phyloP scores from a whole-genome alignment of 1,140 invertebrate species.

The Drosophila busckii region DNA sequence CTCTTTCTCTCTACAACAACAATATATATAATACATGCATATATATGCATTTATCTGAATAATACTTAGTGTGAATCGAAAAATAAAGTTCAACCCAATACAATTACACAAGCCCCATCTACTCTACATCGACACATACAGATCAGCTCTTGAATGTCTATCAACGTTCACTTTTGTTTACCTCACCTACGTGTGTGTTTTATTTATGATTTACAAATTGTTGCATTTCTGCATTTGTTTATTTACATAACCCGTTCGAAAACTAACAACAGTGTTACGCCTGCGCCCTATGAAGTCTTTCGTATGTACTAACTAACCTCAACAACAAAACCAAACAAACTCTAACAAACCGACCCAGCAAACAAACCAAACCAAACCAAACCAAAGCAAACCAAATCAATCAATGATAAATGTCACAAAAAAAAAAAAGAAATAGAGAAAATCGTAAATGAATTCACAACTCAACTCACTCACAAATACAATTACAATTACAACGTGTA shows the following conservation, averaged over 20 bases:
- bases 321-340: slow-evolving; percentile 23
- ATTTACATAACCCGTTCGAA: slow-evolving; percentile 72
- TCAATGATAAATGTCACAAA: slow-evolving; percentile 29
- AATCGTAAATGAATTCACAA: slow-evolving; percentile 21
- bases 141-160: slow-evolving; percentile 69
- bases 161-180: slow-evolving; percentile 72
- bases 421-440: slow-evolving; percentile 13
- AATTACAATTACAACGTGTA: slow-evolving; percentile 48
- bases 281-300: slow-evolving; percentile 79
- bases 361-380: slow-evolving; percentile 26
- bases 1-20: slow-evolving; percentile 63
- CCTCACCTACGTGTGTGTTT: slow-evolving; percentile 72
- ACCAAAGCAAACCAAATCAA: slow-evolving; percentile 13
- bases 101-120: slow-evolving; percentile 69
- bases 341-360: slow-evolving; percentile 7
- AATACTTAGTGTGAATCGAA: slow-evolving; percentile 40
- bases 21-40: slow-evolving; percentile 26
- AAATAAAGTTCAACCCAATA: slow-evolving; percentile 57
- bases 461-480: slow-evolving; percentile 58
- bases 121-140: slow-evolving; percentile 56
- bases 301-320: slow-evolving; percentile 70
- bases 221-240: slow-evolving; percentile 76
- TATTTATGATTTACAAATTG: slow-evolving; percentile 76
- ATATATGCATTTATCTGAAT: slow-evolving; percentile 35
- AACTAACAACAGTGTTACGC: slow-evolving; percentile 69